Base-by-base conservation (phyloP, 2,113 vertebrate genomes). In the Pterocles gutturalis region DNA sequence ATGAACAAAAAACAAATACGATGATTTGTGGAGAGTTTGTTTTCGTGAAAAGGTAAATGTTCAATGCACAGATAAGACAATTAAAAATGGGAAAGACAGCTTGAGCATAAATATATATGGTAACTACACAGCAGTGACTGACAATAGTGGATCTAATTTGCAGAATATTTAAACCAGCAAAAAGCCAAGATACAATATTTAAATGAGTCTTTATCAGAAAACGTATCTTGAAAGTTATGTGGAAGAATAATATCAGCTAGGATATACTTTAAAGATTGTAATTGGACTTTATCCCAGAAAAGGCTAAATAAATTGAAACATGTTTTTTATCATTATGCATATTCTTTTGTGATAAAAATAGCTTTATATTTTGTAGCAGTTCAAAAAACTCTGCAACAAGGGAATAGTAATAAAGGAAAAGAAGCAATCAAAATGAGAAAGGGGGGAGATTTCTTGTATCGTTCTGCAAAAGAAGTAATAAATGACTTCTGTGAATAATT, bases 261-360 rank as follows among this genome's bases (percentile, higher is more conserved):
- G 79, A 61, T 91, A 95, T 94, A 96, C 87, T 97, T 98, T 97
- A 97, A 97, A 97, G 89, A 71, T 38, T 91, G 60, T 95, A 98
- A 98, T 97, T 97, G 96, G 96, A 97, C 93, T 96, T 98, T 95
- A 96, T 94, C 83, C 94, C 54, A 97, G 94, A 96, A 97, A 97
- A 95, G 83, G 46, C 82, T 97, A 98, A 98, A 97, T 95, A 98
- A 97, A 97, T 96, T 97, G 80, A 96, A 97, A 96, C 97, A 96
- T 96, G 90, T 92, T 97, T 98, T 97, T 97, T 97, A 93, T 91
- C 73, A 92, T 98, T 97, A 96, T 96, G 88, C 46, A 94, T 95
- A 97, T 91, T 89, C 79, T 96, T 97, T 92, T 97, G 80, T 98
- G 94, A 96, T 97, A 97, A 97, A 98, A 98, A 97, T 96, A 98